Percentiles rank a stretch among this genome's conserved stretches.
Conservation (phyloP, 2,888 invertebrate species). For the Rhopalosiphum nymphaeae region DNA sequence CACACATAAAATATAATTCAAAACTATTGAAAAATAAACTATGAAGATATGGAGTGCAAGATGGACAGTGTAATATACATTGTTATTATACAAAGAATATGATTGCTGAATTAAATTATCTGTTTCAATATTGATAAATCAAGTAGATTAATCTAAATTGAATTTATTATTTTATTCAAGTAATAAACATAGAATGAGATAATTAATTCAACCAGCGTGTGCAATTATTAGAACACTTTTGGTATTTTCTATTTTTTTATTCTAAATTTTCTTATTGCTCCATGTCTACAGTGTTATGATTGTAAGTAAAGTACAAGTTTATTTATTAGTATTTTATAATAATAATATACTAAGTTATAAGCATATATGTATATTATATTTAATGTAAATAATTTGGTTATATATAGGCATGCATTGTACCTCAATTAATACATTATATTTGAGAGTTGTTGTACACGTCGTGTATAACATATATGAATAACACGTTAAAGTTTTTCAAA, state of each 20-base stretch:
- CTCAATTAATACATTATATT: background rate
- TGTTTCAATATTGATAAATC: background rate
- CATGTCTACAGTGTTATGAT: background rate
- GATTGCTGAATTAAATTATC: background rate
- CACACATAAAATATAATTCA: background rate
- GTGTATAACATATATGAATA: too few relatives aligned
- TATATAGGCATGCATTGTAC: background rate
- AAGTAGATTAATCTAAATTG: background rate
- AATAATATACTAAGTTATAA: background rate
- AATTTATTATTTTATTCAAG: background rate
- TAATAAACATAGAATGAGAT: background rate
- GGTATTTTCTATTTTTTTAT: background rate
- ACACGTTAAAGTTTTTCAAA: too few relatives aligned
- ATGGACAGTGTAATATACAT: background rate
- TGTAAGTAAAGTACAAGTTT: background rate
- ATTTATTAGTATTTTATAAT: background rate
- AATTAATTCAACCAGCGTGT: background rate
- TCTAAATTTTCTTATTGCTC: background rate
- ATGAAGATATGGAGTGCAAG: background rate
- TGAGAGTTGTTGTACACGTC: background rate
- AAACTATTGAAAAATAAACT: background rate
- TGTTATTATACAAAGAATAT: background rate
- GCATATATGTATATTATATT: background rate
- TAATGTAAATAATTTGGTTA: background rate
- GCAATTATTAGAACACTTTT: background rate